These are phyloP conservation scores for Calcarius lapponicus DNA, from an alignment of 2,797 vertebrate genomes.

Conservation along the genomic window DNA sequence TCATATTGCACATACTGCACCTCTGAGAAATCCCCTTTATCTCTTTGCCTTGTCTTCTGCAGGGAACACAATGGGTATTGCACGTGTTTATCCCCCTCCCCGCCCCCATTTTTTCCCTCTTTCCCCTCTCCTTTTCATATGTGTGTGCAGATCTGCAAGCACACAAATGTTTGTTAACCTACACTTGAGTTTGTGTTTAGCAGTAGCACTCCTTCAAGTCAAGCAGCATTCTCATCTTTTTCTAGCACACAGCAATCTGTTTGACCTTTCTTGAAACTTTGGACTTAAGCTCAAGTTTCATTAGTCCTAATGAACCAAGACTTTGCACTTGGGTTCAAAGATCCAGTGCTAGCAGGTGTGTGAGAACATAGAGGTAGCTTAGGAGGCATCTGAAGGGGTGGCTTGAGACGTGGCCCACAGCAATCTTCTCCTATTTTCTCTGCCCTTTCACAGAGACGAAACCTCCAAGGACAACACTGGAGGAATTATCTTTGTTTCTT, in stretches of 20 bases:
- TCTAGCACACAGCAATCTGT: neutral
- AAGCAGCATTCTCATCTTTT: neutral
- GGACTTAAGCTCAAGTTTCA: conserved; percentile 3
- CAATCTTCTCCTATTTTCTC: neutral
- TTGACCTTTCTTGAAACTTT: conserved; percentile 2
- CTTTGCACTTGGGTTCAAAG: neutral
- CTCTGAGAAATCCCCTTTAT: conserved; percentile 13
- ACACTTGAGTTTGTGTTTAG: neutral
- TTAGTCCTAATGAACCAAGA: neutral
- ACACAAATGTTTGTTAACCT: accelerated
- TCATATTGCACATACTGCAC: neutral
- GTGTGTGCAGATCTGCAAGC: neutral
- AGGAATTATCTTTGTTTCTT: neutral
- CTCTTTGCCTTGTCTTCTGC: neutral
- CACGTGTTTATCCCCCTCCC: neutral
- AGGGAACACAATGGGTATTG: neutral
- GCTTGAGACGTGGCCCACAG: neutral
- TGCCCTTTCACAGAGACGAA: neutral
- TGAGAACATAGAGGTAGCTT: neutral
- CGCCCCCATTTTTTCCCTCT: neutral
- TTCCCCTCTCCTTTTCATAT: neutral
- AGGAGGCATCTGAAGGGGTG: neutral
- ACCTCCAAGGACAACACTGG: neutral
- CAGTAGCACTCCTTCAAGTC: neutral
- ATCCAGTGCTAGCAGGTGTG: neutral